A percentile compares a stretch with the other conserved stretches of the same genome.
These are phyloP conservation scores for Hemitrygon akajei DNA, from an alignment of 2,797 vertebrate species.

Conservation along the genomic window DNA sequence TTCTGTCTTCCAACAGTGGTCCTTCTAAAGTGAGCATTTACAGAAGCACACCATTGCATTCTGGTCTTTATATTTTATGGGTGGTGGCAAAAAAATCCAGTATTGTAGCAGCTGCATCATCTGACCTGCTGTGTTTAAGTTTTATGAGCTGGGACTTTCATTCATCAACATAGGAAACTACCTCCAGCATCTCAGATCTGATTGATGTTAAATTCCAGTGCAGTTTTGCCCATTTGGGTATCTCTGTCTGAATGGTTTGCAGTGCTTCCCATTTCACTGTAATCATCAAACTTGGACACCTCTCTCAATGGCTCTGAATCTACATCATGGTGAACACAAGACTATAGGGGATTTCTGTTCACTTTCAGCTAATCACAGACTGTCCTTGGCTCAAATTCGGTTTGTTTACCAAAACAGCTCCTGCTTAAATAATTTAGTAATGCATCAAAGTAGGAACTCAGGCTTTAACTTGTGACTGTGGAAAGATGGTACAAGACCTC, in stretches of 20 bases:
- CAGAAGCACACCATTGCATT: neutral
- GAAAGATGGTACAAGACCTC: neutral
- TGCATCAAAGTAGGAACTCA: too few relatives aligned
- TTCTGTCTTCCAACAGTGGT: neutral
- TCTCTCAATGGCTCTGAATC: neutral
- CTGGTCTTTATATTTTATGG: neutral
- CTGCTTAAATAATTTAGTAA: too few relatives aligned
- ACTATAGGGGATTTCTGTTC: neutral
- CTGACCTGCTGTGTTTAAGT: neutral
- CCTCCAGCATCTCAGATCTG: neutral
- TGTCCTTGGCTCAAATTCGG: neutral
- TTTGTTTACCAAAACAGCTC: neutral
- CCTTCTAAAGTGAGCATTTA: neutral
- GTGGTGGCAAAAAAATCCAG: neutral
- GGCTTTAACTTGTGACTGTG: neutral
- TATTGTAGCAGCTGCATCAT: neutral
- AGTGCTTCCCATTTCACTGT: neutral
- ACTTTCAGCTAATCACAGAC: neutral
- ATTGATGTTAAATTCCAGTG: neutral
- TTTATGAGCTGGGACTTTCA: neutral
- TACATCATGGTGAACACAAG: neutral
- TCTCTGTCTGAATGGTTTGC: neutral
- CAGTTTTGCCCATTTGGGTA: neutral
- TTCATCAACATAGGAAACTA: neutral
- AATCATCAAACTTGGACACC: neutral